Base-by-base conservation (phyloP, 2,888 invertebrate species). In the Cheilosia grossa region DNA sequence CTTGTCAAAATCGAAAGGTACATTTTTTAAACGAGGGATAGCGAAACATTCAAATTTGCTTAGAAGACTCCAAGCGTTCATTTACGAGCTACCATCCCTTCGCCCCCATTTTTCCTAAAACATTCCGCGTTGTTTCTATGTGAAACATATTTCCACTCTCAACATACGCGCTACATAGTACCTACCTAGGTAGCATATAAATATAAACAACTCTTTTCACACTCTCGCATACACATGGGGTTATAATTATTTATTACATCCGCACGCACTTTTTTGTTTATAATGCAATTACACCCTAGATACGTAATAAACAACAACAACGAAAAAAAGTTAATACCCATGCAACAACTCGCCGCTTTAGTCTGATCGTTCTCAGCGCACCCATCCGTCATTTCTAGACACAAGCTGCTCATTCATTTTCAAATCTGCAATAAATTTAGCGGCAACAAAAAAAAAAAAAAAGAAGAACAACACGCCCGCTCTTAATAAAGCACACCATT, bases 401-500 rank as follows among this genome's bases (percentile, higher is more conserved):
- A 81, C 37, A 37, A 37, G 70, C 58, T 61, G 59, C 44, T 79
- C 72, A 66, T 79, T 72, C 79, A 79, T 74, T 79, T 69, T 67
- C 75, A 70, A 85, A 80, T 80, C 85, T 58, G 72, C 72, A 72
- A 85, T 81, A 81, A 85, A 85, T 58, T 40, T 13, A 15, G 40
- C 27, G 27, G 17, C 3, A 24, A 78, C 13, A 30, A 40, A n/a
- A 19, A 44, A n/a, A 30, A 40, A n/a, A 19, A 44, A 61, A 54
- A 44, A 69, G 24, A 24, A 9, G 1, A 27, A 27, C 5, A 27
- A 27, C 27, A 27, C 9, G 24, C 15, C 40, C 54, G 75, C 83
- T 74, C 74, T 75, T 80, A 74, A 83, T 70, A 80, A 83, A 85
- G 75, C 66, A 85, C 72, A 72, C 85, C 75, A 69, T 75, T 81